phyloP scores from a whole-genome alignment of 92 coral and sea anemone species.

The Porites divaricata region DNA sequence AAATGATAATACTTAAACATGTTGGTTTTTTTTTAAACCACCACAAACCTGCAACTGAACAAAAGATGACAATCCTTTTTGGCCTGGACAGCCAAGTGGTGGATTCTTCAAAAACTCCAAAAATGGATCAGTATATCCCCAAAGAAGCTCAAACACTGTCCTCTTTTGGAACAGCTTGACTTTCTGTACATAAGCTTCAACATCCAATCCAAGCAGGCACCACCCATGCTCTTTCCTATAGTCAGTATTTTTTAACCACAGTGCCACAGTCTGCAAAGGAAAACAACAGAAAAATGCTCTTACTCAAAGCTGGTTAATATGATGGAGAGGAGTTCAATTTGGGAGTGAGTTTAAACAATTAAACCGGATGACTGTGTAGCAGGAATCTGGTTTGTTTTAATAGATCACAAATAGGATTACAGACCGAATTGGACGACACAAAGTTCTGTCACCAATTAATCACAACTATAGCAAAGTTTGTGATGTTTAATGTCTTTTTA shows the following conservation, averaged over 20 bases:
- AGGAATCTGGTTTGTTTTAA: no score
- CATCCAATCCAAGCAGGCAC: neutral
- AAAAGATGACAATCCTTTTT: conserved; percentile 58
- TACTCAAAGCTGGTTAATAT: no score
- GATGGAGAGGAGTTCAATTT: no score
- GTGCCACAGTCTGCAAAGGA: conserved; percentile 60
- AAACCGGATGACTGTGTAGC: no score
- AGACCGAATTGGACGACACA: no score
- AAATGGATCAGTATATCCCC: conserved; percentile 86
- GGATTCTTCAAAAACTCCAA: conserved; percentile 11
- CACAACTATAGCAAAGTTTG: no score
- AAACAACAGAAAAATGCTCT: neutral
- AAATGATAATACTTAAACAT: no score
- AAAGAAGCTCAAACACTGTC: conserved; percentile 75
- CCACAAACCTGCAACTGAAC: conserved; percentile 82
- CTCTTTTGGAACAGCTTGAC: conserved; percentile 57
- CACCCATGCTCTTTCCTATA: neutral
- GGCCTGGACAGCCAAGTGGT: conserved; percentile 47
- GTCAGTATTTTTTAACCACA: conserved; percentile 62
- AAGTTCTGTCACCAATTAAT: no score
- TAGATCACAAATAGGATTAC: no score
- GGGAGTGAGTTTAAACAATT: no score
- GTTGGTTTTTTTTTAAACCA: neutral
- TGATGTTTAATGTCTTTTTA: no score
- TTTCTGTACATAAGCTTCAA: neutral